Conservation (phyloP, 2,797 vertebrate genomes). For the Poliocrania exsul region DNA sequence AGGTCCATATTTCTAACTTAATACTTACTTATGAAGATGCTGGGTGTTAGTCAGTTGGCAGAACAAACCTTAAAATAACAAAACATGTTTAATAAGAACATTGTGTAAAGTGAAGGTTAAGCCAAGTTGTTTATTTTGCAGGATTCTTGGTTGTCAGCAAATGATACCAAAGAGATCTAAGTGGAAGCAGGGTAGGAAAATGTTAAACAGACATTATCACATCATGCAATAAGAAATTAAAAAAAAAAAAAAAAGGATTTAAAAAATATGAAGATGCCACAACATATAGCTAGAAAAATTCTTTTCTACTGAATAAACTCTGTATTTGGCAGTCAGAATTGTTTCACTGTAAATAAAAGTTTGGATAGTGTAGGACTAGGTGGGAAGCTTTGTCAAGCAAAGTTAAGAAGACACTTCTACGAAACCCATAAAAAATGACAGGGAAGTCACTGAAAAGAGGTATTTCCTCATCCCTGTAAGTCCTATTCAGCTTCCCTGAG, state of each 20-base stretch:
- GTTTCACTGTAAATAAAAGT: background rate
- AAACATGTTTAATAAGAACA: background rate
- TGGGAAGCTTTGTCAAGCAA: background rate
- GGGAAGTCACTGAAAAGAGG: background rate
- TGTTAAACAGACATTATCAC: background rate
- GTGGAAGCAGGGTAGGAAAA: background rate
- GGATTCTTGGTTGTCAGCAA: background rate
- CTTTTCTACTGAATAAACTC: background rate
- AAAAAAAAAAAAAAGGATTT: background rate
- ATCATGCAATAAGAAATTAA: background rate
- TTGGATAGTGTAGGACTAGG: background rate
- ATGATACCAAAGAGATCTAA: background rate
- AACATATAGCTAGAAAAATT: background rate
- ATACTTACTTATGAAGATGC: background rate
- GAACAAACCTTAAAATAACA: constrained; percentile 1
- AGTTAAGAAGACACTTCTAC: background rate
- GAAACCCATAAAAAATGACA: background rate
- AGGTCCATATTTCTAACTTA: background rate
- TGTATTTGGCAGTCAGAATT: background rate
- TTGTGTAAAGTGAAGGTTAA: background rate
- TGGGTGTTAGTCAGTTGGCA: background rate
- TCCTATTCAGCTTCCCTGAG: background rate
- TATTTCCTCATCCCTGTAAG: background rate
- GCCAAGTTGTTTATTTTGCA: background rate
- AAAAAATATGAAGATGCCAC: background rate